These are phyloP conservation scores for Scomberomorus guttatus DNA, from an alignment of 2,797 vertebrate genomes.

Conservation along the genomic window DNA sequence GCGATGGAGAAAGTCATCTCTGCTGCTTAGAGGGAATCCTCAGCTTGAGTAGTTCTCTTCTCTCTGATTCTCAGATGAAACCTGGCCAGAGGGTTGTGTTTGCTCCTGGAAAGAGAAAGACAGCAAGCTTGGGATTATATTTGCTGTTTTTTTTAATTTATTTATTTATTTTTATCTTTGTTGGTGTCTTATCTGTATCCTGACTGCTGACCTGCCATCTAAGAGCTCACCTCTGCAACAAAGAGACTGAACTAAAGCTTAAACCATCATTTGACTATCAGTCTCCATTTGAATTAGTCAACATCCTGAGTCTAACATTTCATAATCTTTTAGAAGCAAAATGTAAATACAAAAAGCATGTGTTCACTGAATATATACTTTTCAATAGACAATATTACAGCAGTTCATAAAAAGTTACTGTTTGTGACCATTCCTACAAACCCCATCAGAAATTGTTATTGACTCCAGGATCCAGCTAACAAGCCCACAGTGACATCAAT, in stretches of 20 bases:
- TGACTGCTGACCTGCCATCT: slow-evolving; percentile 27
- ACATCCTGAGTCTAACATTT: background rate
- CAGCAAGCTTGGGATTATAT: slow-evolving; percentile 37
- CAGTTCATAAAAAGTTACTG: slow-evolving; percentile 41
- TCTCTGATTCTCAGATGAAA: slow-evolving; percentile 52
- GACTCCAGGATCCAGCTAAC: slow-evolving; percentile 72
- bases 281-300: no score
- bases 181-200: slow-evolving; percentile 30
- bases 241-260: background rate
- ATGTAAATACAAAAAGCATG: slow-evolving; percentile 33
- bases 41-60: slow-evolving; percentile 65
- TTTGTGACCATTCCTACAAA: slow-evolving; percentile 53
- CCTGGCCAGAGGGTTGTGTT: slow-evolving; percentile 44
- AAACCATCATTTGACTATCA: background rate
- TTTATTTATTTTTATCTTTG: background rate
- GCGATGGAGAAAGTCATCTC: slow-evolving; percentile 67
- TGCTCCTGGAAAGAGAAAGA: slow-evolving; percentile 46
- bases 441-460: slow-evolving; percentile 72
- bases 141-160: background rate
- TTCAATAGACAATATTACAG: slow-evolving; percentile 11
- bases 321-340: slow-evolving; percentile 18
- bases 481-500: slow-evolving; percentile 74
- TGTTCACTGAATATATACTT: slow-evolving; percentile 3
- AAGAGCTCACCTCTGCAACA: slow-evolving; percentile 5
- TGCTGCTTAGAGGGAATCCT: slow-evolving; percentile 79